These are phyloP conservation scores for Brachyrhaphis roseni DNA, from an alignment of 2,797 vertebrate species.

Conservation along the genomic window DNA sequence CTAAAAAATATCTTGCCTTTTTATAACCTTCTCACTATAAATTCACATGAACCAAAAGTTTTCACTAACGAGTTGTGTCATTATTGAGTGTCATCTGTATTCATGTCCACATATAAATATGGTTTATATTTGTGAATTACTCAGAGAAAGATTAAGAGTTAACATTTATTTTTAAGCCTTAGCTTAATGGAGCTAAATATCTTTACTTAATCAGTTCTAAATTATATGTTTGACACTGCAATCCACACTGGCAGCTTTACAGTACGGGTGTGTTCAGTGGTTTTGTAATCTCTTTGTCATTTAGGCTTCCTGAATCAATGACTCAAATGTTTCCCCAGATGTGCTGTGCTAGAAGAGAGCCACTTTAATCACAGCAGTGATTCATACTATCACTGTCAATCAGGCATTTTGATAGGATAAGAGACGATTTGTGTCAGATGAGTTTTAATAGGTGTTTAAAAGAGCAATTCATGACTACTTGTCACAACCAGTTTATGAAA, in stretches of 20 bases:
- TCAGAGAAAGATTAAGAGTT: not conserved
- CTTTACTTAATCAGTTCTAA: not conserved
- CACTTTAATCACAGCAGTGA: slow-evolving; percentile 7
- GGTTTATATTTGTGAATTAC: not conserved
- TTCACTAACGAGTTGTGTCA: not conserved
- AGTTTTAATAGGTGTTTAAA: slow-evolving; percentile 60
- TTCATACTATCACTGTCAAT: slow-evolving; percentile 33
- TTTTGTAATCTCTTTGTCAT: slow-evolving; percentile 30
- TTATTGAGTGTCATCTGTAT: not conserved
- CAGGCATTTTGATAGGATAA: slow-evolving; percentile 59
- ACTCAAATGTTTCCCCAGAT: slow-evolving; percentile 10
- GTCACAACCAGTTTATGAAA: slow-evolving; percentile 63
- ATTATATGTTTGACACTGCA: not conserved
- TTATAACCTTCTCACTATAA: not conserved
- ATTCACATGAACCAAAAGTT: not conserved
- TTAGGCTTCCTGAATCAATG: slow-evolving; percentile 23
- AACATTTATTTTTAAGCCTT: not conserved
- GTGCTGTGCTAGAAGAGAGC: not conserved
- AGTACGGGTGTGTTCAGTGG: slow-evolving; percentile 6
- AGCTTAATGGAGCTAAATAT: not conserved
- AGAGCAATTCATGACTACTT: slow-evolving; percentile 58
- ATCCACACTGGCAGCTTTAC: not conserved
- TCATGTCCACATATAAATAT: not conserved
- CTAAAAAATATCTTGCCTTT: not conserved
- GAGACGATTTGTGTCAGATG: slow-evolving; percentile 60